These are phyloP conservation scores for Drosophila greeni DNA, from an alignment of 2,888 invertebrate genomes.

Conservation along the genomic window DNA sequence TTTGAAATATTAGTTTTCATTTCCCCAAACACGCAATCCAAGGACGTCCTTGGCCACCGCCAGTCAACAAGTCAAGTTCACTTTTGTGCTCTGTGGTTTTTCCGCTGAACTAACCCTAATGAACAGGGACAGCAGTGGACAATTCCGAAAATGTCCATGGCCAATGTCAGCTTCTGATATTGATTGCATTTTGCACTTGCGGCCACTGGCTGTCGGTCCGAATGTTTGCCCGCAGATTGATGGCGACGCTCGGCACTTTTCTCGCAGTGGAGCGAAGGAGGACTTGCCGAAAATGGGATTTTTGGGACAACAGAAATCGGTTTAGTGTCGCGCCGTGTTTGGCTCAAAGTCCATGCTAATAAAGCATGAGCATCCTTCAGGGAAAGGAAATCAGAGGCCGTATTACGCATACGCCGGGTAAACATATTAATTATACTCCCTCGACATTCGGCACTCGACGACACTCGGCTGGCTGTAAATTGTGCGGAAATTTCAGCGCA, in stretches of 20 bases:
- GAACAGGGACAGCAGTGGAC: slow-evolving; percentile 33
- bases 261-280: background rate
- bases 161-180: slow-evolving; percentile 46
- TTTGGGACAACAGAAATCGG: slow-evolving; percentile 4
- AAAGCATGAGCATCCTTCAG: background rate
- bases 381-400: background rate
- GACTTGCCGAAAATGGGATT: slow-evolving; percentile 3
- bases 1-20: background rate
- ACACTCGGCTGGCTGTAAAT: slow-evolving; percentile 40
- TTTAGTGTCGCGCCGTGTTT: slow-evolving; percentile 14
- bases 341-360: slow-evolving; percentile 13
- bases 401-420: slow-evolving; percentile 49
- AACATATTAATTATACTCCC: slow-evolving; percentile 63
- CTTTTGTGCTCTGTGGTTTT: slow-evolving; percentile 3
- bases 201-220: slow-evolving; percentile 37
- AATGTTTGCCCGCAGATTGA: slow-evolving; percentile 26
- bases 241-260: slow-evolving; percentile 34
- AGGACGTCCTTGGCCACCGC: background rate
- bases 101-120: slow-evolving; percentile 26
- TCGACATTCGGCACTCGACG: slow-evolving; percentile 21
- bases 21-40: background rate
- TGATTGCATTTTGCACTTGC: slow-evolving; percentile 50
- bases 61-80: slow-evolving; percentile 2
- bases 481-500: slow-evolving; percentile 46
- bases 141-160: slow-evolving; percentile 20